phyloP scores from a whole-genome alignment of 2,888 invertebrate species.

The Gymnoscelis rufifasciata region DNA sequence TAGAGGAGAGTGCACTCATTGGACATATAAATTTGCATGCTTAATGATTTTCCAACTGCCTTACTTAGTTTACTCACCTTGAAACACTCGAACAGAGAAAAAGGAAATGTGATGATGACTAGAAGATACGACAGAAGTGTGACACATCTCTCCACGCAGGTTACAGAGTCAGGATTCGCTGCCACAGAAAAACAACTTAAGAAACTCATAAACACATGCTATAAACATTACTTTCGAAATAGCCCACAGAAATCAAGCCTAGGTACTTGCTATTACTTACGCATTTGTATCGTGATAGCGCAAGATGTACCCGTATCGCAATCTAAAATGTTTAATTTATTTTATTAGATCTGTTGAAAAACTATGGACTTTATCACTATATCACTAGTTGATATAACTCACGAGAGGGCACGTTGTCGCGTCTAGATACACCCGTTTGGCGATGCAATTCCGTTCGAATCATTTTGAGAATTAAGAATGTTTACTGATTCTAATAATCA shows the following conservation, averaged over 20 bases:
- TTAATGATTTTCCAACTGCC: no score
- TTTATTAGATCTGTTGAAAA: slow-evolving; percentile 39
- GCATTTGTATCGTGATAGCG: slow-evolving; percentile 75
- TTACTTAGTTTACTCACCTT: slow-evolving; percentile 77
- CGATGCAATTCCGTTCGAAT: slow-evolving; percentile 53
- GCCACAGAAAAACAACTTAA: slow-evolving; percentile 43
- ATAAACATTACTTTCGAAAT: slow-evolving; percentile 16
- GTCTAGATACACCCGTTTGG: slow-evolving; percentile 60
- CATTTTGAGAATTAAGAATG: slow-evolving; percentile 42
- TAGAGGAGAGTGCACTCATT: no score
- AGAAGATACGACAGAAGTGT: slow-evolving; percentile 85
- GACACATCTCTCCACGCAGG: slow-evolving; percentile 86
- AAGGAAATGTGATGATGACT: slow-evolving; percentile 87
- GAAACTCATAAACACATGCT: background rate
- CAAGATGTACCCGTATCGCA: slow-evolving; percentile 75
- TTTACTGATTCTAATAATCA: background rate
- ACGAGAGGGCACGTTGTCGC: slow-evolving; percentile 71
- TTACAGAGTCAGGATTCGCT: slow-evolving; percentile 83
- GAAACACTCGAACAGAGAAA: slow-evolving; percentile 91
- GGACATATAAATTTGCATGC: no score
- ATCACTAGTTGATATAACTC: slow-evolving; percentile 50
- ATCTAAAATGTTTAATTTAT: slow-evolving; percentile 69
- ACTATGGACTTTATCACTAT: slow-evolving; percentile 5
- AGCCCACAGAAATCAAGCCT: slow-evolving; percentile 41
- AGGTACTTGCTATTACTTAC: slow-evolving; percentile 61